Evolutionary conservation across 1,140 invertebrate genomes (phyloP), one percentile per base, ranked within the genome.

Genomic region (Bombus haemorrhoidalis): DNA sequence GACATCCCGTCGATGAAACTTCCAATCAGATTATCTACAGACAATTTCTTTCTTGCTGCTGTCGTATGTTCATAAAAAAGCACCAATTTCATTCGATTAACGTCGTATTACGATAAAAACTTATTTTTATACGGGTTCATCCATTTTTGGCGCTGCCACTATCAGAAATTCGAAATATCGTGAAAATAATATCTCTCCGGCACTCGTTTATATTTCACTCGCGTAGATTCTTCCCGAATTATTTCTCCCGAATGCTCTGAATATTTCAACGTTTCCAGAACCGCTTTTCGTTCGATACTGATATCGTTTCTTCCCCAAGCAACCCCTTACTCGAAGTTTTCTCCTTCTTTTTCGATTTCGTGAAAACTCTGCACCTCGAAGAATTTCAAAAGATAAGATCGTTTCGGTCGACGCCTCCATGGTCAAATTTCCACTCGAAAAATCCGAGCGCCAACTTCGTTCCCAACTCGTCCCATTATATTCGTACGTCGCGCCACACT

Each of bases 361-460:
- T 81, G 62, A 57, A 88, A 74, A 83, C 78, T 75, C 77, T 74
- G 53, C 77, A 43, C 73, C 66, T 53, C 34, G 8, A 15, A 6
- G 13, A 71, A 69, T 71, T 76, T 18, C 25, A 13, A 32, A 59
- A 78, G 75, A 78, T 83, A 68, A 32, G 28, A 84, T 79, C 66
- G 22, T 57, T 32, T 28, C 25, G 47, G 18, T 8, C 39, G 32
- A 32, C 22, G 34, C 34, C 39, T 32, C 6, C 28, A 22, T 53
- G 22, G 9, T 43, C n/a, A 43, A 59, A 62, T 71, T 84, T 72
- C 34, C 64, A 57, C 53, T 41, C 28, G 47, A 43, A 86, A 81
- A 86, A 81, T 76, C 57, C 74, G 78, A 66, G 66, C 18, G 73
- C 85, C 87, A 78, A 62, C 32, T 66, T 59, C 74, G 37, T 59